Conservation (phyloP, 2,888 invertebrate species). For the Neria commutata region DNA sequence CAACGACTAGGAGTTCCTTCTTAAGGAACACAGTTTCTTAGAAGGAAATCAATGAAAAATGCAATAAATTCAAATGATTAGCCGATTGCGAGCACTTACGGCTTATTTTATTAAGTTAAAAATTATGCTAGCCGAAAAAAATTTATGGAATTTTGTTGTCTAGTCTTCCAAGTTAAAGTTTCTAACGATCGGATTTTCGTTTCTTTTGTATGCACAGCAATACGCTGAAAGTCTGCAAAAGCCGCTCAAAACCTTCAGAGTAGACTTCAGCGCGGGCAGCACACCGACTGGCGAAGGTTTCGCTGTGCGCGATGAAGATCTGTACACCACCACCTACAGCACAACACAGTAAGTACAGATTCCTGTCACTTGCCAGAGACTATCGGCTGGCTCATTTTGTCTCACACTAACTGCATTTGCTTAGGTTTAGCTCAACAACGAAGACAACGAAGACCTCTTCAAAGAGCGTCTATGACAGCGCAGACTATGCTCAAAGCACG, state of each 20-base stretch:
- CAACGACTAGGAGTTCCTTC: too few relatives aligned
- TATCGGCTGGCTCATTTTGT: background rate
- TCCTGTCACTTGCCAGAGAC: background rate
- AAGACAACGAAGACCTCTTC: constrained; percentile 66
- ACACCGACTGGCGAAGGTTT: constrained; percentile 52
- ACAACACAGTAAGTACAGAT: constrained; percentile 59
- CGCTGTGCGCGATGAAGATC: constrained; percentile 53
- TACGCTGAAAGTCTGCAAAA: constrained; percentile 62
- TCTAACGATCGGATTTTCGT: constrained; percentile 17
- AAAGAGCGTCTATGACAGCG: constrained; percentile 63
- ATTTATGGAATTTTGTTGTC: background rate
- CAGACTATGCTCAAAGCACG: constrained; percentile 52
- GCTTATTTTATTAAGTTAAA: constrained; percentile 11
- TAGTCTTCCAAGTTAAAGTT: background rate
- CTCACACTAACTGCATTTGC: background rate
- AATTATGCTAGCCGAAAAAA: too few relatives aligned
- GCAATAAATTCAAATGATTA: background rate
- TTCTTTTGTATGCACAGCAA: constrained; percentile 48
- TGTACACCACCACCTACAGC: constrained; percentile 59
- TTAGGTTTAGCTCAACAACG: constrained; percentile 65
- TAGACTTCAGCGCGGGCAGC: constrained; percentile 59
- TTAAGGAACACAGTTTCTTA: too few relatives aligned
- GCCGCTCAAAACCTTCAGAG: constrained; percentile 62
- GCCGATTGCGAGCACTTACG: background rate
- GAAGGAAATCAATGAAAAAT: too few relatives aligned